Evolutionary conservation across 2,113 vertebrate genomes (phyloP).

Genomic region (Puma concolor): DNA sequence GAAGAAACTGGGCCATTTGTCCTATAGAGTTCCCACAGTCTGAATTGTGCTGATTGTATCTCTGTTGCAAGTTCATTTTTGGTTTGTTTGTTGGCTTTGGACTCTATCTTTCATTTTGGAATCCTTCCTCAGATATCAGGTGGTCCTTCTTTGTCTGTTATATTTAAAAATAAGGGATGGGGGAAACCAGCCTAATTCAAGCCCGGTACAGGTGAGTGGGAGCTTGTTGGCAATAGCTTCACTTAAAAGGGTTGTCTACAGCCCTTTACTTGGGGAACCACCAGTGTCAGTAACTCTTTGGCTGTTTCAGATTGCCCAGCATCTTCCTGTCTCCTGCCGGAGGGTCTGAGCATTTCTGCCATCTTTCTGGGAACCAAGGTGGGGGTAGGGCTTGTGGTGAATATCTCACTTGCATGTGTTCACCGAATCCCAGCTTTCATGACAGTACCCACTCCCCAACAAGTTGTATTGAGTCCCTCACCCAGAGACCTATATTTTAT

Average conservation of each 20-base stretch:
- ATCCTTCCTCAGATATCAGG: not conserved
- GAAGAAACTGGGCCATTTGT: not conserved
- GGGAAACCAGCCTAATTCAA: not conserved
- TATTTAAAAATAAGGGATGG: not conserved
- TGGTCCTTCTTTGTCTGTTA: not conserved
- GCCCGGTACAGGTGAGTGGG: accelerated
- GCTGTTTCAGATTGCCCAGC: not conserved
- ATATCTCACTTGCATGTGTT: not conserved
- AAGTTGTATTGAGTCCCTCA: not conserved
- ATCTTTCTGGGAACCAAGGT: not conserved
- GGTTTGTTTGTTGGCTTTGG: not conserved
- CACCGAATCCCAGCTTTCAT: not conserved
- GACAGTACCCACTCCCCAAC: too few relatives aligned
- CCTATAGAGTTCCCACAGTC: not conserved
- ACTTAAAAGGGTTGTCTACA: not conserved
- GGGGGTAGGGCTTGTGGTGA: too few relatives aligned
- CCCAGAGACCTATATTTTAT: not conserved
- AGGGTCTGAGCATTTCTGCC: not conserved
- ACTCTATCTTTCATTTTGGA: not conserved
- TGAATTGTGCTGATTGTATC: not conserved
- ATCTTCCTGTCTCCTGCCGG: not conserved
- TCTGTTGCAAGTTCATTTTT: not conserved
- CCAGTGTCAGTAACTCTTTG: not conserved
- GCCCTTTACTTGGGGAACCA: not conserved
- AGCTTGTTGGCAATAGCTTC: not conserved